A percentile compares a stretch with the other conserved stretches of the same genome.
These are phyloP conservation scores for Opisthograptis luteolata DNA, from an alignment of 2,888 invertebrate genomes.

Conservation along the genomic window DNA sequence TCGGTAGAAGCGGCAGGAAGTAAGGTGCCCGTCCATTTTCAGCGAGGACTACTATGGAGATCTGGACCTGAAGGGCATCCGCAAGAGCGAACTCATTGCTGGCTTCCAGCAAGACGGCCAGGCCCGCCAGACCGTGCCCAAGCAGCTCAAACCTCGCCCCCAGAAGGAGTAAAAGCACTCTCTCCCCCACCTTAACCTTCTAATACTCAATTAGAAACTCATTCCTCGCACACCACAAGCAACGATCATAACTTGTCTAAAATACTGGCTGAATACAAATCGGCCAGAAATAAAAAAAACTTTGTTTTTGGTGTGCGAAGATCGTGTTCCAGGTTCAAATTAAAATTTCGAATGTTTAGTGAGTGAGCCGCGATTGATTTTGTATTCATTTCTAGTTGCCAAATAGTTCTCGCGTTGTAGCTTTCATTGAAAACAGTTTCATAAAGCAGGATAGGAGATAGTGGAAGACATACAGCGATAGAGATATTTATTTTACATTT, in stretches of 20 bases:
- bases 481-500: slow-evolving; percentile 74
- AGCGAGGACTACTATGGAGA: slow-evolving; percentile 99
- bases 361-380: slow-evolving; percentile 67
- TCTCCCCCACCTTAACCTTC: slow-evolving; percentile 62
- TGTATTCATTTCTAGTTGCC: slow-evolving; percentile 80
- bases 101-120: slow-evolving; percentile 88
- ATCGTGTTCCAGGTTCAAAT: slow-evolving; percentile 68
- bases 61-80: slow-evolving; percentile 96
- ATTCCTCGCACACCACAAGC: slow-evolving; percentile 62
- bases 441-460: slow-evolving; percentile 65
- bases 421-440: slow-evolving; percentile 69
- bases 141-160: slow-evolving; percentile 84
- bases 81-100: slow-evolving; percentile 95
- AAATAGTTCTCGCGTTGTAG: slow-evolving; percentile 75
- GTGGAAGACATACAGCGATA: slow-evolving; percentile 65
- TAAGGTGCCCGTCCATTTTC: slow-evolving; percentile 85
- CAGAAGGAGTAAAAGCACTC: slow-evolving; percentile 76
- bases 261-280: slow-evolving; percentile 44
- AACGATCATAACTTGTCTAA: slow-evolving; percentile 36
- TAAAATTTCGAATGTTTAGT: slow-evolving; percentile 61
- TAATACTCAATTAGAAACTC: slow-evolving; percentile 75
- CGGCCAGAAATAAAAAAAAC: slow-evolving; percentile 24
- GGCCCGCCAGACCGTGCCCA: slow-evolving; percentile 66
- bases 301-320: slow-evolving; percentile 65
- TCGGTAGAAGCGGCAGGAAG: slow-evolving; percentile 68